phyloP scores from a whole-genome alignment of 2,113 vertebrate species.

The Orycteropus afer region DNA sequence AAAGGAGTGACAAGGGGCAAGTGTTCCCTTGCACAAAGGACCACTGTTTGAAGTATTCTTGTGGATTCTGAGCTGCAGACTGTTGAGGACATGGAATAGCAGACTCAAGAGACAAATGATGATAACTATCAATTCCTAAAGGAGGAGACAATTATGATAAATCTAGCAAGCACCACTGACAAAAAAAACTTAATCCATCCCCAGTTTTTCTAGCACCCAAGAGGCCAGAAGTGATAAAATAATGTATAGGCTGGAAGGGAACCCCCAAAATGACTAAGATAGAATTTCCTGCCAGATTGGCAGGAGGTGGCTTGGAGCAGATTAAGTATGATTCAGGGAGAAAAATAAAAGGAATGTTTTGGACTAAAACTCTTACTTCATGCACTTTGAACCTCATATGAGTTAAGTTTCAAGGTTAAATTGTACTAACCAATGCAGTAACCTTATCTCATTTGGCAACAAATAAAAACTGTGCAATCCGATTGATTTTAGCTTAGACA shows the following conservation, averaged over 20 bases:
- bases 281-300: not conserved
- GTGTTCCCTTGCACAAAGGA: fast-evolving
- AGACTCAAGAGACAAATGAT: not conserved
- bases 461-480: constrained; percentile 37
- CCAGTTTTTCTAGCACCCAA: not conserved
- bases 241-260: not conserved
- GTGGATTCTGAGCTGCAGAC: too few species aligned
- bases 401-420: constrained; percentile 39
- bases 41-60: fast-evolving
- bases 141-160: not conserved
- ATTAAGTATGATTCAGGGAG: not conserved
- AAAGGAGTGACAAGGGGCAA: not conserved
- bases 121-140: not conserved
- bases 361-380: not conserved
- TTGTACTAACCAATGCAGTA: not conserved
- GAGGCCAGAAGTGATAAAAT: too few species aligned
- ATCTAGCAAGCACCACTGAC: not conserved
- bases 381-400: not conserved
- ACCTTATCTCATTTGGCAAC: not conserved
- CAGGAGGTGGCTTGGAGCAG: not conserved
- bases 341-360: not conserved
- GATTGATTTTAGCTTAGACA: constrained; percentile 41
- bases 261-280: not conserved
- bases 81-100: too few species aligned
- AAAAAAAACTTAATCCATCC: not conserved